Evolutionary conservation across 2,888 invertebrate genomes (phyloP).

Genomic region (Tineola bisselliella): DNA sequence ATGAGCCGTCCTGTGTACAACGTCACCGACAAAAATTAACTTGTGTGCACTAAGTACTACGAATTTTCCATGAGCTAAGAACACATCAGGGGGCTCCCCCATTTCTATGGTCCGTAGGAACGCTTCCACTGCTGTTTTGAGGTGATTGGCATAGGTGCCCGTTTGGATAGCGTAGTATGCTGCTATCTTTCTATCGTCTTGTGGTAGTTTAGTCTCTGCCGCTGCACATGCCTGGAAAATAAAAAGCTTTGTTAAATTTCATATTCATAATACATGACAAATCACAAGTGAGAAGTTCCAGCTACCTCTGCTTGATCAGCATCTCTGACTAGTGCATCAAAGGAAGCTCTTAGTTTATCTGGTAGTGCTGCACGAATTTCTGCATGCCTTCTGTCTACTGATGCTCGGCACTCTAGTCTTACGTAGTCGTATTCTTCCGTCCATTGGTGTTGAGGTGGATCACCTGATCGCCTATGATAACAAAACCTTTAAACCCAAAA

Average conservation of each 20-base stretch:
- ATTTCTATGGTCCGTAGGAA: conserved; percentile 91
- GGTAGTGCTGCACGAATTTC: conserved; percentile 79
- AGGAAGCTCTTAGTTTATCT: conserved; percentile 77
- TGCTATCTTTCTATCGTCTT: conserved; percentile 84
- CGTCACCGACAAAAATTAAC: conserved; percentile 93
- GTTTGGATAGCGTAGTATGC: conserved; percentile 90
- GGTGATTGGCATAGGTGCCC: conserved; percentile 83
- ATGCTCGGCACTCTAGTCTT: conserved; percentile 80
- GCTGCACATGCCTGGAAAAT: conserved; percentile 52
- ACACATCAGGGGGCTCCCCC: conserved; percentile 93
- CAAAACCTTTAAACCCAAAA: no score
- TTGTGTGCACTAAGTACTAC: conserved; percentile 94
- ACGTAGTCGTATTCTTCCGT: conserved; percentile 93
- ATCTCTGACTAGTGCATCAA: conserved; percentile 78
- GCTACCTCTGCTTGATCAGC: conserved; percentile 71
- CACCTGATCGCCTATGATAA: conserved; percentile 45
- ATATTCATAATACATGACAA: no score
- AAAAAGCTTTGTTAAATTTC: conserved; percentile 19
- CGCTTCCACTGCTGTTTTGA: conserved; percentile 90
- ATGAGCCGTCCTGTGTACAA: conserved; percentile 85
- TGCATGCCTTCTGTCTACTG: conserved; percentile 75
- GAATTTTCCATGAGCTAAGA: conserved; percentile 93
- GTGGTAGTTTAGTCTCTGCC: conserved; percentile 67
- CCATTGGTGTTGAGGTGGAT: conserved; percentile 68
- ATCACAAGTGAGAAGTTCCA: no score